phyloP scores from a whole-genome alignment of 2,888 invertebrate species.

The Eulithis testata region DNA sequence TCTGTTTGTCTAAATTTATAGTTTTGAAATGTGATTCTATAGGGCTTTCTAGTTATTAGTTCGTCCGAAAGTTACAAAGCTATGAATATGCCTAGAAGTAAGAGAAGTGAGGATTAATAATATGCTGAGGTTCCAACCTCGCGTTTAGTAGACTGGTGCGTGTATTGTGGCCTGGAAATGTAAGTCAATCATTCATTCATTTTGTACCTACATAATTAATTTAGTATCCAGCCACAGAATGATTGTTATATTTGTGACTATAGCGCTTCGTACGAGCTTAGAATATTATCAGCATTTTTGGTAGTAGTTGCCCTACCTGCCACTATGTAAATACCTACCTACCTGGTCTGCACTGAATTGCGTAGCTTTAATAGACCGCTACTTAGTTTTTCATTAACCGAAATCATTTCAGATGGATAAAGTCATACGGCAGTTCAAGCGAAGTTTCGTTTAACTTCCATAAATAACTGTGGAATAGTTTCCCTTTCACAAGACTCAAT shows the following conservation, averaged over 20 bases:
- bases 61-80: constrained; percentile 1
- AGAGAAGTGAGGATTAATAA: background rate
- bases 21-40: constrained; percentile 10
- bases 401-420: constrained; percentile 41
- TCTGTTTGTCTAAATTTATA: constrained; percentile 1
- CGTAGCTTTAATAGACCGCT: too few relatives aligned
- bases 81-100: constrained; percentile 4
- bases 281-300: background rate
- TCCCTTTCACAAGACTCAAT: too few relatives aligned
- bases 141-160: background rate
- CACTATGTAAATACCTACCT: too few relatives aligned
- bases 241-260: too few relatives aligned
- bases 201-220: too few relatives aligned
- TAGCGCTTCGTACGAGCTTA: background rate
- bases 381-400: background rate
- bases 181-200: background rate
- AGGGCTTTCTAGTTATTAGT: background rate
- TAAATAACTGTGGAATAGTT: constrained; percentile 26
- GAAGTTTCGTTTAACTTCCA: constrained; percentile 33
- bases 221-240: background rate
- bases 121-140: background rate
- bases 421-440: constrained; percentile 38
- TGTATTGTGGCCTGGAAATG: background rate
- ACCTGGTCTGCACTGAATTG: too few relatives aligned
- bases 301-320: too few relatives aligned